A percentile compares a stretch with the other conserved stretches of the same genome.
Conservation (phyloP, 2,888 invertebrate genomes). For the Noctua comes region DNA sequence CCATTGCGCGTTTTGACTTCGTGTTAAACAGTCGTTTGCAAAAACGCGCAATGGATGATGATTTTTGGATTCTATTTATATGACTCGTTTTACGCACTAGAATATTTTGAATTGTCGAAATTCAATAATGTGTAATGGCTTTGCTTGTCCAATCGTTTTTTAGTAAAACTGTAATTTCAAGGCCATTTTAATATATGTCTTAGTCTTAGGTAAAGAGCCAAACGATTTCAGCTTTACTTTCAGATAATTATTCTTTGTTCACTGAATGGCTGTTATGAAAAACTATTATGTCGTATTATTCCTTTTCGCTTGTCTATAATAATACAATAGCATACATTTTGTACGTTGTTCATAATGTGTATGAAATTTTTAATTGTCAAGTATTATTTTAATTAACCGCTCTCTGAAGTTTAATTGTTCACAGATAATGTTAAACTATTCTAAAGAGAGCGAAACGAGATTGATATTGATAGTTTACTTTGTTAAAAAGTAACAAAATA, state of each 20-base stretch:
- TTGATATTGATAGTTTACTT: constrained; percentile 47
- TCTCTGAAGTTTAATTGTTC: constrained; percentile 68
- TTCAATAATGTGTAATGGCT: constrained; percentile 12
- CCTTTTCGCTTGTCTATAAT: constrained; percentile 25
- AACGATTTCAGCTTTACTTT: background rate
- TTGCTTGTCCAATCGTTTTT: constrained; percentile 11
- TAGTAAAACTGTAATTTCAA: background rate
- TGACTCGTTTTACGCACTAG: constrained; percentile 11
- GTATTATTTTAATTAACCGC: constrained; percentile 68
- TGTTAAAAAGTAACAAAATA: constrained; percentile 45
- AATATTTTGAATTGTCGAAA: constrained; percentile 17
- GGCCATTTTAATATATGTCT: background rate
- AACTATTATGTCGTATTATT: constrained; percentile 7
- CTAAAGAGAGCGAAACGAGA: constrained; percentile 29
- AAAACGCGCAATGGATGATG: constrained; percentile 48
- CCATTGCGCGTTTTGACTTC: constrained; percentile 42
- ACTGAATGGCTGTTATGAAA: background rate
- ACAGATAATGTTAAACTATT: constrained; percentile 36
- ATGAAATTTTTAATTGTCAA: constrained; percentile 65
- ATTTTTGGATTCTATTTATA: constrained; percentile 38
- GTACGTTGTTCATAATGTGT: constrained; percentile 15
- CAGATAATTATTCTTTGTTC: constrained; percentile 1
- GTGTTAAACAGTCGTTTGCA: background rate
- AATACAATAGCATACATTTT: constrained; percentile 27
- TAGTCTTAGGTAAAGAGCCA: background rate